Base-by-base conservation (phyloP, 2,113 vertebrate species). In the Thamnaconus septentrionalis region DNA sequence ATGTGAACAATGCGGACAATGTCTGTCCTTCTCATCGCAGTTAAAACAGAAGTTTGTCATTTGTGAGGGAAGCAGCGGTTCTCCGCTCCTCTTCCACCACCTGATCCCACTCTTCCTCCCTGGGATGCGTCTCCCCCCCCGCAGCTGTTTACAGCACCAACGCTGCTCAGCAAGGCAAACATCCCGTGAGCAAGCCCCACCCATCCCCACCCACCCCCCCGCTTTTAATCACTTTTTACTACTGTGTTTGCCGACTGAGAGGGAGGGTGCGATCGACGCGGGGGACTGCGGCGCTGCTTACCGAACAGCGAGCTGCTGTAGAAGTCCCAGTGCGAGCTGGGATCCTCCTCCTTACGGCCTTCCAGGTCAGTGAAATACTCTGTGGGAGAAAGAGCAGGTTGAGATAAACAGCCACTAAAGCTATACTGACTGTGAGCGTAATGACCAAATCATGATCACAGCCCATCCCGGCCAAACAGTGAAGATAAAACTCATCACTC, bases 321-420 rank as follows among this genome's bases (percentile, higher is more conserved):
- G 81, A 99, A 98, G 64, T 99, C 96, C 97, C 97, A 99, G n/a
- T 91, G 92, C 12, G 94, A 88, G 39, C 76, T 84, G n/a, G 92
- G 91, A 69, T 98, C 95, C 6, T 92, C 94, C 0, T 97, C 96
- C 8, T 72, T 78, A 48, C 95, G 93, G 7, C 94, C 96, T 83
- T 97, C 94, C 72, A 99, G 92, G 77, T 99, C 97, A 0, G 80
- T 94, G 75, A 98, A 96, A 81, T 98, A 97, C 85, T 99, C 97
- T 99, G 72, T 57, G 31, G 5, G 40, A 54, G 61, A 71, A 5
- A 53, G 55, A 45, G 12, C 12, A 6, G 1, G 68, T 45, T 56
- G 1, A 41, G 9, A 50, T 50, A 50, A 10, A 5, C 3, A 50
- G 48, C 10, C 18, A 31, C 18, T 31, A 31, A 31, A 31, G 18